phyloP scores from a whole-genome alignment of 2,113 vertebrate genomes.

The Triplophysa tibetana region DNA sequence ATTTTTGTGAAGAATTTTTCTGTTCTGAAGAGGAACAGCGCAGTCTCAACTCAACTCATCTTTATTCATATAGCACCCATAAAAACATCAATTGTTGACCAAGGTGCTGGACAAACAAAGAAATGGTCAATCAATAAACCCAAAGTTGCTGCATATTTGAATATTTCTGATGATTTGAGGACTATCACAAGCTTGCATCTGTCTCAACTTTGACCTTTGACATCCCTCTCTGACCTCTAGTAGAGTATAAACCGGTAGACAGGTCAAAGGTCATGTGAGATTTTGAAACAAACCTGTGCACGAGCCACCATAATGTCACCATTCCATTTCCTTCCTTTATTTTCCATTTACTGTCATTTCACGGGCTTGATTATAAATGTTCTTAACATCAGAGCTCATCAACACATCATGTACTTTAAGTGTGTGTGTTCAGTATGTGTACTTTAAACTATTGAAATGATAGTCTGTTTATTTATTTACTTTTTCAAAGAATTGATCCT shows the following conservation, averaged over 20 bases:
- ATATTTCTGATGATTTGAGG: neutral
- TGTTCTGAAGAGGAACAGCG: no score
- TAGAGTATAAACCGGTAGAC: neutral
- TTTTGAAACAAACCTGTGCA: neutral
- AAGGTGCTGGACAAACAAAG: no score
- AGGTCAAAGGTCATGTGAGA: constrained; percentile 12
- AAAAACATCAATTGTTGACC: no score
- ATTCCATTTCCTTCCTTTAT: no score
- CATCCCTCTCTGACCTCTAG: constrained; percentile 6
- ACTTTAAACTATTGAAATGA: no score
- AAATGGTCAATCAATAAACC: neutral
- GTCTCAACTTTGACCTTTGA: constrained; percentile 1
- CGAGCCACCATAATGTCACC: no score
- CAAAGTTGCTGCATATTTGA: neutral
- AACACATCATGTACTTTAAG: neutral
- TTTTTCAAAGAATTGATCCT: neutral
- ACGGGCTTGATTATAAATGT: no score
- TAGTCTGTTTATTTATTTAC: neutral
- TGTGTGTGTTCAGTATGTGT: neutral
- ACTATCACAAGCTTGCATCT: neutral
- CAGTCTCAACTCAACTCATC: no score
- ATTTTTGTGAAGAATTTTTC: neutral
- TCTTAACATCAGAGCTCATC: no score
- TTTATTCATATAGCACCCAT: no score
- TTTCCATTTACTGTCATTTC: no score